Evolutionary conservation across 2,113 vertebrate species (phyloP).

Genomic region (Podilymbus podiceps): DNA sequence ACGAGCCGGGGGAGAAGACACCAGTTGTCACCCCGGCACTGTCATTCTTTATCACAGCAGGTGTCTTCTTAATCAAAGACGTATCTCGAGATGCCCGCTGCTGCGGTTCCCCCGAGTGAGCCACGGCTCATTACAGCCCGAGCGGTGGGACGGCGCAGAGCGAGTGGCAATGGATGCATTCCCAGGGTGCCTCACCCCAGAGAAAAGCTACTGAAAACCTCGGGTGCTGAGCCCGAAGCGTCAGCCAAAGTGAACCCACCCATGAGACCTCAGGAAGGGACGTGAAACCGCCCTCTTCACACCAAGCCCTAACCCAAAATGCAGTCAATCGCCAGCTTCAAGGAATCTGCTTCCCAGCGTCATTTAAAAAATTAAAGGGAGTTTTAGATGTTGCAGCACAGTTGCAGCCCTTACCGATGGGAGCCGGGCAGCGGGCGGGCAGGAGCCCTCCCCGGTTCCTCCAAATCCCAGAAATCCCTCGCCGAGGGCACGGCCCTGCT

Average conservation of each 20-base stretch:
- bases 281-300: accelerated
- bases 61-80: conserved; percentile 60
- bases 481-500: accelerated
- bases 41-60: conserved; percentile 32
- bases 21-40: background rate
- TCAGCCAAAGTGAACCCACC: background rate
- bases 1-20: background rate
- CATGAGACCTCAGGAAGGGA: background rate
- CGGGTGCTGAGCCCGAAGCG: background rate
- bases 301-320: background rate
- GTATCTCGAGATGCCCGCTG: background rate
- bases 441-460: background rate
- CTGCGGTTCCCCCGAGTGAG: background rate
- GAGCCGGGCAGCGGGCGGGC: background rate
- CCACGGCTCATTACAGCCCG: background rate
- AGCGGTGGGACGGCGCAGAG: background rate
- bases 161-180: background rate
- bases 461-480: accelerated
- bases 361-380: accelerated
- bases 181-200: background rate
- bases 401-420: background rate
- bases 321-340: background rate
- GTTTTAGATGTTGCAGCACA: accelerated
- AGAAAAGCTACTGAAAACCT: background rate
- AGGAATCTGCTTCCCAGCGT: background rate